These are phyloP conservation scores for Physocephala rufipes DNA, from an alignment of 2,888 invertebrate species.

Conservation along the genomic window DNA sequence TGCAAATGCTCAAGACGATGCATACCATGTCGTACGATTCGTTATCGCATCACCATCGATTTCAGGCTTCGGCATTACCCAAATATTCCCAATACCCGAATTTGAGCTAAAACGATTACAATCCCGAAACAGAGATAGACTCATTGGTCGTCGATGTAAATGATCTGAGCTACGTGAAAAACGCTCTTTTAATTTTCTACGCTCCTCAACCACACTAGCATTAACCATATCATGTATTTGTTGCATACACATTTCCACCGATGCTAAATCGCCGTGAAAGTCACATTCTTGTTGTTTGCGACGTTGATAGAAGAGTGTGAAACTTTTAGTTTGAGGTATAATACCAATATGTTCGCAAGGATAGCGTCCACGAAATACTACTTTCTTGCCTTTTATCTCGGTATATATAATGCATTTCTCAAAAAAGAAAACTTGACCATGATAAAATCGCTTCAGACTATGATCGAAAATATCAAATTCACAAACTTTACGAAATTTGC, in stretches of 20 bases:
- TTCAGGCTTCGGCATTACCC: slow-evolving; percentile 58
- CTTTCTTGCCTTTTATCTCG: slow-evolving; percentile 61
- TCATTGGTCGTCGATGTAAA: slow-evolving; percentile 58
- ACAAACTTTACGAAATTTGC: slow-evolving; percentile 63
- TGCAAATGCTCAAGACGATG: not conserved
- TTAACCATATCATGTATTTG: slow-evolving; percentile 62
- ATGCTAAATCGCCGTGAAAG: slow-evolving; percentile 56
- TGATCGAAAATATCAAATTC: slow-evolving; percentile 61
- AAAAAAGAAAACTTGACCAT: slow-evolving; percentile 63
- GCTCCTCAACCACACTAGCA: slow-evolving; percentile 59
- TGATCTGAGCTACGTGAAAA: slow-evolving; percentile 58
- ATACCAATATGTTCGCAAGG: slow-evolving; percentile 64
- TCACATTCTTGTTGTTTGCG: slow-evolving; percentile 64
- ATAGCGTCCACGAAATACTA: slow-evolving; percentile 64
- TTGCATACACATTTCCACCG: slow-evolving; percentile 59
- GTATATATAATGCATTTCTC: slow-evolving; percentile 65
- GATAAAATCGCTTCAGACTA: slow-evolving; percentile 58
- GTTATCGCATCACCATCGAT: slow-evolving; percentile 49
- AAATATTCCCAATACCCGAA: slow-evolving; percentile 63
- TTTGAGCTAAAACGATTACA: slow-evolving; percentile 64
- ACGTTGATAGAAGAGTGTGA: slow-evolving; percentile 62
- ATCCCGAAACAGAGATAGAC: slow-evolving; percentile 60
- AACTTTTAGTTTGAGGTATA: slow-evolving; percentile 56
- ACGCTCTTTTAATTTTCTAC: slow-evolving; percentile 58
- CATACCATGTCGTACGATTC: slow-evolving; percentile 63